Conservation (phyloP, 1,140 invertebrate genomes). For the Olivierus martensii region DNA sequence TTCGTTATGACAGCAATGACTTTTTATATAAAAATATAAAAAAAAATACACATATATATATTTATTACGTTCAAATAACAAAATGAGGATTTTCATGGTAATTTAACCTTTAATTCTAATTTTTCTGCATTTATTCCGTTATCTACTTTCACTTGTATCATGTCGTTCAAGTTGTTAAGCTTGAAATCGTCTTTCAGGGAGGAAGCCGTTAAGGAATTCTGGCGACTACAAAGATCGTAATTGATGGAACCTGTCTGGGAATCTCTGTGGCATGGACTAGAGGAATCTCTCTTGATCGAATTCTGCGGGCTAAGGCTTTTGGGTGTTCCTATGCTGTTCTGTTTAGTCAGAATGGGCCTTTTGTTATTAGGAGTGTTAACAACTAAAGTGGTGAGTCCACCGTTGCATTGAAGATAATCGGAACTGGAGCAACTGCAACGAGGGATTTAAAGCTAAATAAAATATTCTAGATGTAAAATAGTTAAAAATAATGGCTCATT, state of each 20-base stretch:
- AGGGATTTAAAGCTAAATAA: background rate
- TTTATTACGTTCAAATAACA: background rate
- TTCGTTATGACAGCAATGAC: too few species aligned
- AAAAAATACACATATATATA: background rate
- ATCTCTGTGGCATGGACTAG: background rate
- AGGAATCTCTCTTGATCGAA: conserved; percentile 37
- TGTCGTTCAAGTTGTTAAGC: conserved; percentile 27
- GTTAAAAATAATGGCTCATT: too few species aligned
- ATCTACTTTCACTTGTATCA: conserved; percentile 11
- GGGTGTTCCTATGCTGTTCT: conserved; percentile 30
- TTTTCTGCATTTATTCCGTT: background rate
- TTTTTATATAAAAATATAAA: background rate
- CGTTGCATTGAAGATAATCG: conserved; percentile 57
- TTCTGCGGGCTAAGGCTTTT: conserved; percentile 49
- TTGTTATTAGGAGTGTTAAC: conserved; percentile 36
- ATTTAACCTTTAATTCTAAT: background rate
- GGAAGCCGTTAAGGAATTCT: conserved; percentile 28
- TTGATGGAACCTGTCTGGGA: background rate
- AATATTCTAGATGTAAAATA: too few species aligned
- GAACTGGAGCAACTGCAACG: conserved; percentile 33
- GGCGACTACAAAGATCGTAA: conserved; percentile 20
- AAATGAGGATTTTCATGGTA: background rate
- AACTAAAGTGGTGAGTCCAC: conserved; percentile 45
- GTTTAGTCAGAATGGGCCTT: conserved; percentile 27
- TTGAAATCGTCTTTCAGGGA: conserved; percentile 29